Evolutionary conservation across 2,888 invertebrate species (phyloP), one percentile per base, ranked within the genome.

Genomic region (Folsomia candida): DNA sequence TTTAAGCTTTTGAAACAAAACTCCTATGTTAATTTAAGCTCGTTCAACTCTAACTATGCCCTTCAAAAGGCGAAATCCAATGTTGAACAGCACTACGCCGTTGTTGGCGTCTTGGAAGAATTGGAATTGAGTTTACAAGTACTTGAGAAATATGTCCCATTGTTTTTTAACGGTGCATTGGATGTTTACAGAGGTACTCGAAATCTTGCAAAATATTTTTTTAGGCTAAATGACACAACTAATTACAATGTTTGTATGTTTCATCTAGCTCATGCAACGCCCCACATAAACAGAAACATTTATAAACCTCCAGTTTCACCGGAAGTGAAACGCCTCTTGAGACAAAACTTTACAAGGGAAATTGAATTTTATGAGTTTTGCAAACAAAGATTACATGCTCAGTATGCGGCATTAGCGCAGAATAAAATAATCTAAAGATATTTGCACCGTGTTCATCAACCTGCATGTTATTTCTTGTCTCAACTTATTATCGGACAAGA

Each of bases 351-450:
- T 82, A 93, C 93, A 0, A 87, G 90, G 69, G 94, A 94, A 84
- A 92, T 94, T 14, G 94, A 94, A 81, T 93, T 94, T 84, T 94
- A 94, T 83, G 91, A 94, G 81, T 94, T 94, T 83, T 93, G 93
- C 82, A 89, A 89, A 80, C 93, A 94, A 82, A 86, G 94, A 81
- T 86, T 94, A 22, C 90, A 94, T 81, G 87, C 89, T 82, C 94
- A 94, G 81, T 87, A 91, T 72, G 84, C 89, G 71, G 93, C 93
- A 0, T 71, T 82, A 4, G 76, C 78, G 11, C 74, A 74, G 54
- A 61, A 27, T 57, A 62, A 57, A 54, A n/a, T n/a, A n/a, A n/a
- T n/a, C n/a, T n/a, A n/a, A n/a, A n/a, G n/a, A n/a, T n/a, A n/a
- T n/a, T n/a, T n/a, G n/a, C n/a, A n/a, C n/a, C n/a, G n/a, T n/a